Conservation (phyloP, 2,888 invertebrate species). For the Acleris holmiana region DNA sequence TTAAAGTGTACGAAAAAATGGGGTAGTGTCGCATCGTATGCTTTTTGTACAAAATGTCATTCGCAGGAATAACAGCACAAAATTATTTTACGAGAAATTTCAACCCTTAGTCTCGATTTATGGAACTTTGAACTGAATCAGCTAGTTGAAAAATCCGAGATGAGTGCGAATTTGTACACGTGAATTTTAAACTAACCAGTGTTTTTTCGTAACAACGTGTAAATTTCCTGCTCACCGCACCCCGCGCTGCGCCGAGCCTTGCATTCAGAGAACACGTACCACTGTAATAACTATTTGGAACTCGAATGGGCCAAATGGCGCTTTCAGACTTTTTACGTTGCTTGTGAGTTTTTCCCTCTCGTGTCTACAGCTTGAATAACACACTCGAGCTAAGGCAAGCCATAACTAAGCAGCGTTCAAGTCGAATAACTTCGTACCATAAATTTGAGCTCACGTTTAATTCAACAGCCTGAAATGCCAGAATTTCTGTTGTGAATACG, state of each 20-base stretch:
- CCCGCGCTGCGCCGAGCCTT: background rate
- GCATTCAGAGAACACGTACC: constrained; percentile 25
- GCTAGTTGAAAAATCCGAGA: constrained; percentile 18
- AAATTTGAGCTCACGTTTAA: constrained; percentile 55
- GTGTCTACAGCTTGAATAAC: constrained; percentile 12
- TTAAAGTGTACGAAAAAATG: constrained; percentile 32
- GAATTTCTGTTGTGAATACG: constrained; percentile 50
- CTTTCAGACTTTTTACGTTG: constrained; percentile 13
- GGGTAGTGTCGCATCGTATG: constrained; percentile 6
- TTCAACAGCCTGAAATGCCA: constrained; percentile 52
- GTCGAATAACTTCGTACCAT: constrained; percentile 58
- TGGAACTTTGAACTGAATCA: constrained; percentile 13
- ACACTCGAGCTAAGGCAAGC: constrained; percentile 10
- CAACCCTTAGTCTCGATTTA: constrained; percentile 19
- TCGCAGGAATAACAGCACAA: constrained; percentile 25
- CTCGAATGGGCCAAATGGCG: constrained; percentile 18
- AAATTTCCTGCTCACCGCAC: constrained; percentile 9
- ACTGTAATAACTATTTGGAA: constrained; percentile 26
- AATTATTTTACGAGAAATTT: constrained; percentile 28
- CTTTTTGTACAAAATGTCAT: constrained; percentile 25
- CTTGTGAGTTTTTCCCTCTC: constrained; percentile 20
- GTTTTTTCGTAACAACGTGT: constrained; percentile 13
- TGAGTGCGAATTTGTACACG: constrained; percentile 1
- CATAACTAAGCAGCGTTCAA: constrained; percentile 42
- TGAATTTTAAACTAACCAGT: constrained; percentile 4